These are phyloP conservation scores for Macheiramphus alcinus DNA, from an alignment of 2,113 vertebrate species.

Conservation along the genomic window DNA sequence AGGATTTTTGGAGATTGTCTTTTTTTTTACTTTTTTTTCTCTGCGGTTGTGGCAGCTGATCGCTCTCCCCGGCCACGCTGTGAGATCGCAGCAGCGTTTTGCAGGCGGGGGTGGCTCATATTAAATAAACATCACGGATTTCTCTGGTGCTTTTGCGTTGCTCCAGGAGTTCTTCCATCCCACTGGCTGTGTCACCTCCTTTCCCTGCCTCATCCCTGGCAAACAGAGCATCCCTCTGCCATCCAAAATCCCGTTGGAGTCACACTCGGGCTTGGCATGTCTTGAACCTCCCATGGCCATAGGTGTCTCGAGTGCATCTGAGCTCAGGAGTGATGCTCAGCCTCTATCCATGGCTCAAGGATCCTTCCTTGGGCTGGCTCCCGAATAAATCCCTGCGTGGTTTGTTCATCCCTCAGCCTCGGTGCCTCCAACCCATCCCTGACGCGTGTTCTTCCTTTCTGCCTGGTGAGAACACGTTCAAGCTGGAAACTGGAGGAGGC, in stretches of 20 bases:
- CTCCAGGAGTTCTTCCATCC: not conserved
- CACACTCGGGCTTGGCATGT: not conserved
- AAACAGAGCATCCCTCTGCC: not conserved
- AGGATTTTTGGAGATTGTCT: not conserved
- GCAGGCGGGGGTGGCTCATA: not conserved
- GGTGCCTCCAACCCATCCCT: not conserved
- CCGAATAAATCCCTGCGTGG: accelerated
- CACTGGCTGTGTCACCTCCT: not conserved
- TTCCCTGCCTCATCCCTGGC: not conserved
- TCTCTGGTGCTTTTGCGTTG: not conserved
- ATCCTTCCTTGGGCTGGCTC: not conserved
- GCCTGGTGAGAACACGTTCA: not conserved
- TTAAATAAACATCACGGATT: not conserved
- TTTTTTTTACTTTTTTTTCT: not conserved
- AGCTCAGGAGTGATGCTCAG: not conserved
- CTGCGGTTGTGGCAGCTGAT: not conserved
- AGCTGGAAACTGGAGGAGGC: not conserved
- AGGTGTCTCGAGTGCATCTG: not conserved
- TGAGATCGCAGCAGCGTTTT: not conserved
- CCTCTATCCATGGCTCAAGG: not conserved
- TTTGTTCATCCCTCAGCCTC: not conserved
- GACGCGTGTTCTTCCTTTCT: not conserved
- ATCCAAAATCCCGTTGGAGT: not conserved
- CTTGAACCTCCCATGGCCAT: not conserved
- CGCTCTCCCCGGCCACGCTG: not conserved